Base-by-base conservation (phyloP, 1,140 invertebrate species). In the Euura lappo region DNA sequence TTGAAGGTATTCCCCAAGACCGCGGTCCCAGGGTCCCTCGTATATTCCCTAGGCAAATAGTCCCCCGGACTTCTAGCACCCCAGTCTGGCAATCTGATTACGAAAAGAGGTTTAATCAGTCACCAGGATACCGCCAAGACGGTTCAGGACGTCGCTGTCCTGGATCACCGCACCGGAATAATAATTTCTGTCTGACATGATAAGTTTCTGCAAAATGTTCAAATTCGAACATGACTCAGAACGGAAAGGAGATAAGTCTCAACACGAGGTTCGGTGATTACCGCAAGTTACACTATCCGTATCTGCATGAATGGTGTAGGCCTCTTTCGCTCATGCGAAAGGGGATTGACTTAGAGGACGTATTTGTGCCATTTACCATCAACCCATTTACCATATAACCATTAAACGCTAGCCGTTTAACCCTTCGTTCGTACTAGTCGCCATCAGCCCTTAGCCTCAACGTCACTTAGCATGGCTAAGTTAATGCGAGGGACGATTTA, bases 391-490 rank as follows among this genome's bases (percentile, higher is more conserved):
- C 28, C 28, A n/a, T 60, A 11, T 60, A n/a, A 60, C 51, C 51
- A n/a, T 60, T 60, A 3, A n/a, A 8, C 51, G 13, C 13, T 60
- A n/a, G 51, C 51, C 51, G 51, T n/a, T 60, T 60, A 60, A 11
- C 51, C 51, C 28, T 28, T 28, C 28, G 28, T 28, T 28, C 28
- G 28, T 28, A 28, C 28, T 28, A 28, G 28, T 60, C 13, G 51
- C 51, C 51, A 60, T 8, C 51, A 6, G 3, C 51, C 51, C 51
- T 60, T 60, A 60, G 51, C 51, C 51, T 60, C 51, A n/a, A 60
- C 51, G 51, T 60, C 51, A 60, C 51, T 60, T n/a, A 60, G 51
- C 51, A 60, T 60, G 51, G 51, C 51, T 60, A 60, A 60, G 51
- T 60, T 60, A 60, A 60, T 60, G 51, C 51, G 6, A 60, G 51